These are phyloP conservation scores for Donacobius atricapilla DNA, from an alignment of 2,113 vertebrate species.

Conservation along the genomic window DNA sequence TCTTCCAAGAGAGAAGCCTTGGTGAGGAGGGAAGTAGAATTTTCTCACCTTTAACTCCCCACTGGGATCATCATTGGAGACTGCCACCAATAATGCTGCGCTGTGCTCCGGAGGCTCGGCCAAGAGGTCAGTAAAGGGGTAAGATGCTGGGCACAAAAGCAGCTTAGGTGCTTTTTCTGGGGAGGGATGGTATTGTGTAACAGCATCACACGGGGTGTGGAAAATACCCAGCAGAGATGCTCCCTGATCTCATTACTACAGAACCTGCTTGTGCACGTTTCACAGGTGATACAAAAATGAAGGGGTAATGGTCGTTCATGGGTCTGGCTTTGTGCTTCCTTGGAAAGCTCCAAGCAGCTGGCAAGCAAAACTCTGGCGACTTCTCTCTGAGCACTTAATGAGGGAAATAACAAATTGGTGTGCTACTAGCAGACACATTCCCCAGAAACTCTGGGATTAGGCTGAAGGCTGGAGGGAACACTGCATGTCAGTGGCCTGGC, in stretches of 20 bases:
- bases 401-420: background rate
- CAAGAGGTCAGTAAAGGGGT: background rate
- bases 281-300: background rate
- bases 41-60: background rate
- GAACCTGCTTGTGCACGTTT: rapidly evolving
- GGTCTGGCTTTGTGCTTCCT: background rate
- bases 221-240: background rate
- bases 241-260: background rate
- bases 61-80: background rate
- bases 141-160: background rate
- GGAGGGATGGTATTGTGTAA: background rate
- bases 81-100: rapidly evolving
- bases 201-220: background rate
- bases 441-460: background rate
- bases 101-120: rapidly evolving
- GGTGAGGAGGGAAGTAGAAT: background rate
- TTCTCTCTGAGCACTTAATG: background rate
- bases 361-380: background rate
- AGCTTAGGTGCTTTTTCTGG: background rate
- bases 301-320: rapidly evolving
- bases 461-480: background rate
- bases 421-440: rapidly evolving
- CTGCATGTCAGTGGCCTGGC: rapidly evolving
- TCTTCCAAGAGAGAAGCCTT: background rate
- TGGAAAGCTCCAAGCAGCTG: background rate